Percentiles rank a stretch among this genome's conserved stretches.
Evolutionary conservation across 2,113 vertebrate species (phyloP).

Genomic region (Promerops cafer): DNA sequence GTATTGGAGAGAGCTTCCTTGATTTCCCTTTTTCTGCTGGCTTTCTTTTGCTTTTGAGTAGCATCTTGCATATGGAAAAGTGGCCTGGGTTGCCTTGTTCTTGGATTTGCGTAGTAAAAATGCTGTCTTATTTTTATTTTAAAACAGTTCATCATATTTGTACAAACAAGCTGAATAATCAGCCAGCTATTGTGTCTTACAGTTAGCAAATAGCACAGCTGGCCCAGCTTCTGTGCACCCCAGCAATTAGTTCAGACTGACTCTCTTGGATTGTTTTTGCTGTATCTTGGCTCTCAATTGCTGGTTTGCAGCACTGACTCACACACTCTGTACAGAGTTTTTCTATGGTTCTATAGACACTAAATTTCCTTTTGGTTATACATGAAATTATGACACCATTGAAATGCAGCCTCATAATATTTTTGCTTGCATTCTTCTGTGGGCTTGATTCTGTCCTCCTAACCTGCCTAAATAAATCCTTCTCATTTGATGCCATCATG

Average conservation of each 20-base stretch:
- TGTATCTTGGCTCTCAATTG: background rate
- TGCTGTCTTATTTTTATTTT: background rate
- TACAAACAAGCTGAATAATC: constrained; percentile 7
- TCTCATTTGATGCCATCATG: accelerated
- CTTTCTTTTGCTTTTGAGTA: background rate
- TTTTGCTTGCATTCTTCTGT: background rate
- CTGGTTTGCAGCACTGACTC: background rate
- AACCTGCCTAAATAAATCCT: background rate
- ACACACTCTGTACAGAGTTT: background rate
- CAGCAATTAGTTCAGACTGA: background rate
- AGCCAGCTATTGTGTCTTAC: background rate
- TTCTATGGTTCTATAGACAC: background rate
- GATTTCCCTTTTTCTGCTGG: background rate
- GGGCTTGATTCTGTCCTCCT: background rate
- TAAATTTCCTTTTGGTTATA: background rate
- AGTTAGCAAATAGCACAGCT: constrained; percentile 15
- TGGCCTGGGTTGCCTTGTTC: background rate
- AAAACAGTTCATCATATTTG: background rate
- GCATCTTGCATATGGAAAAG: background rate
- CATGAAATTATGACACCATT: background rate
- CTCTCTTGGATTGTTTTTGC: background rate
- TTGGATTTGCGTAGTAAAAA: background rate
- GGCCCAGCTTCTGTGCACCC: background rate
- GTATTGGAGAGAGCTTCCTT: background rate
- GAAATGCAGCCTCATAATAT: background rate